phyloP scores from a whole-genome alignment of 2,888 invertebrate species.

The Meloe dianella region DNA sequence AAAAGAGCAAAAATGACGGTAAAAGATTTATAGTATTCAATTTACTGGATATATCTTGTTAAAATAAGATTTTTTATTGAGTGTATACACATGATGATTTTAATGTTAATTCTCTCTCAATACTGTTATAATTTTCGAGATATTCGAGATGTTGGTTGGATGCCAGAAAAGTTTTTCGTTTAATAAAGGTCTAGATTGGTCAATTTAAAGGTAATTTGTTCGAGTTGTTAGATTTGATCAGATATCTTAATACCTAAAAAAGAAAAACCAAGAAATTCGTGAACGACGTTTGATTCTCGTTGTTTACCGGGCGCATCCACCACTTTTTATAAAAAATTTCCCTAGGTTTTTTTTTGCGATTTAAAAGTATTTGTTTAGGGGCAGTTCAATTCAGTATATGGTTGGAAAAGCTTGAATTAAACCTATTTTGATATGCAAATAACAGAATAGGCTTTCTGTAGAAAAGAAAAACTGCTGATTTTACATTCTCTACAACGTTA shows the following conservation, averaged over 20 bases:
- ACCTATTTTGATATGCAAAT: too few species aligned
- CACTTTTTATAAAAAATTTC: too few species aligned
- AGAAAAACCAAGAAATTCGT: too few species aligned
- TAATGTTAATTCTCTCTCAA: not conserved
- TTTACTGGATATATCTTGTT: not conserved
- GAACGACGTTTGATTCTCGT: too few species aligned
- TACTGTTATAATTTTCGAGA: not conserved
- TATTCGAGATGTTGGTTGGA: not conserved
- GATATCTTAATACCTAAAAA: not conserved
- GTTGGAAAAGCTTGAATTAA: too few species aligned
- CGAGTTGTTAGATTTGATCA: not conserved
- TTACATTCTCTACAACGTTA: too few species aligned
- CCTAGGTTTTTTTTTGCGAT: too few species aligned
- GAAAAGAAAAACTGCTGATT: too few species aligned
- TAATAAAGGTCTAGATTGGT: not conserved
- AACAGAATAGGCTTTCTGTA: too few species aligned
- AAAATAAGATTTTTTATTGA: not conserved
- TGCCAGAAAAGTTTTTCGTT: not conserved
- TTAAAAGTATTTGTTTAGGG: too few species aligned
- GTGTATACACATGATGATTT: not conserved
- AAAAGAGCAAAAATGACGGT: not conserved
- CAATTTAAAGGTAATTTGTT: slow-evolving; percentile 2
- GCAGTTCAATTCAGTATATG: too few species aligned
- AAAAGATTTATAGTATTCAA: not conserved
- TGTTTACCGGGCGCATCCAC: too few species aligned